Evolutionary conservation across 2,797 vertebrate species (phyloP).

Genomic region (Premnoplex brunnescens): DNA sequence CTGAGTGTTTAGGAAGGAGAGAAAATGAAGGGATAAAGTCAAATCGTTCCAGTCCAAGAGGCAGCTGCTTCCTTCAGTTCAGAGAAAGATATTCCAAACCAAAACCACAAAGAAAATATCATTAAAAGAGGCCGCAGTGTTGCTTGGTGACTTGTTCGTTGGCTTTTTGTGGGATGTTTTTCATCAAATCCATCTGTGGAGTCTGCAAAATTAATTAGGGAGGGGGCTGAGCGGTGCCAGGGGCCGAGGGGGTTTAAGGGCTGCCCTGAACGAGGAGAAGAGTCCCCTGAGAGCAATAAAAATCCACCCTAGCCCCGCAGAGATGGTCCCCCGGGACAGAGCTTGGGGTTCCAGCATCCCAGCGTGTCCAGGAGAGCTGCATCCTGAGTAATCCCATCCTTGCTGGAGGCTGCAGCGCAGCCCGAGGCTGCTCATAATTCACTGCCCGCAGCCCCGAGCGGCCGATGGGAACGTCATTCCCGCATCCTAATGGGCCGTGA

Average conservation of each 20-base stretch:
- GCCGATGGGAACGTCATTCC: not conserved
- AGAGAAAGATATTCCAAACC: slow-evolving; percentile 31
- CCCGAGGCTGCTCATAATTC: not conserved
- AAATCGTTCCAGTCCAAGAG: not conserved
- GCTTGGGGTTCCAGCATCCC: not conserved
- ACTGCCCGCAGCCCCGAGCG: not conserved
- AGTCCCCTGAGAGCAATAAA: not conserved
- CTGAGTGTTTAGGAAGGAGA: not conserved
- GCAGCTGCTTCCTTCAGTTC: not conserved
- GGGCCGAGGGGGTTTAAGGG: not conserved
- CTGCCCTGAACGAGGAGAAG: not conserved
- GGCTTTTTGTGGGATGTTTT: slow-evolving; percentile 45
- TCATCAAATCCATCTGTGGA: slow-evolving; percentile 23
- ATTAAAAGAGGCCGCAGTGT: not conserved
- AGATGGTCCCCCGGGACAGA: accelerated
- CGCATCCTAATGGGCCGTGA: not conserved
- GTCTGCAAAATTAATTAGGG: slow-evolving; percentile 16
- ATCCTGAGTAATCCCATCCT: accelerated
- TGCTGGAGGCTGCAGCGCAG: accelerated
- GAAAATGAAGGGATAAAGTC: not conserved
- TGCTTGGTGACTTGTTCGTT: not conserved
- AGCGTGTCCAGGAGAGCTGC: not conserved
- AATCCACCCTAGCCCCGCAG: accelerated
- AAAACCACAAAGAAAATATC: slow-evolving; percentile 47
- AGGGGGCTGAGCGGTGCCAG: not conserved